Evolutionary conservation across 2,797 vertebrate species (phyloP).

Genomic region (Cuculus canorus): DNA sequence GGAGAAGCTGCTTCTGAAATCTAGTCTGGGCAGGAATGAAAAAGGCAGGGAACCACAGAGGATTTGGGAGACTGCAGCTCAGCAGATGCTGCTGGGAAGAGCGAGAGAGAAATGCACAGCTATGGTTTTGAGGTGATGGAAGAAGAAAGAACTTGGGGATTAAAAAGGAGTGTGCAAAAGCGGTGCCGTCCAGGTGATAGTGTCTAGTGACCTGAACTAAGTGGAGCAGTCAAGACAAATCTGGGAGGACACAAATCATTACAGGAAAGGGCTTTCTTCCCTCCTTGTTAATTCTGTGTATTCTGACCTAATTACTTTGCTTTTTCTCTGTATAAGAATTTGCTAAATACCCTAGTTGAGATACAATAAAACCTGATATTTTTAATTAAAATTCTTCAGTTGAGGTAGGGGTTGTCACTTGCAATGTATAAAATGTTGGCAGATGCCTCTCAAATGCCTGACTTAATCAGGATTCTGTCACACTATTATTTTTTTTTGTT

Average conservation of each 20-base stretch:
- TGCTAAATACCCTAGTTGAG: not conserved
- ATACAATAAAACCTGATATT: not conserved
- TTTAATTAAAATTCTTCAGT: not conserved
- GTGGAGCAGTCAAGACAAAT: not conserved
- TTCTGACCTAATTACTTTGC: not conserved
- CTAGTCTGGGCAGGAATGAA: not conserved
- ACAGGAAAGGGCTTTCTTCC: not conserved
- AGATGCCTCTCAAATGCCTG: not conserved
- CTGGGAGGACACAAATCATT: not conserved
- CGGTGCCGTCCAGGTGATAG: not conserved
- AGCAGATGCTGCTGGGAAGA: not conserved
- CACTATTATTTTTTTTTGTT: rapidly evolving
- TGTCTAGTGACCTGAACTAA: not conserved
- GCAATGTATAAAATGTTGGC: not conserved
- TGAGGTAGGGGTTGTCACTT: not conserved
- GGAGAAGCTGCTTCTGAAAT: not conserved
- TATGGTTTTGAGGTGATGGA: not conserved
- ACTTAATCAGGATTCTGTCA: not conserved
- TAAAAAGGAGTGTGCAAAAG: not conserved
- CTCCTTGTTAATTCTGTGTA: not conserved
- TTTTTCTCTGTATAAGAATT: not conserved
- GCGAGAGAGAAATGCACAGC: not conserved
- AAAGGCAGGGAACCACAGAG: not conserved
- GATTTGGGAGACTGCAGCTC: not conserved
- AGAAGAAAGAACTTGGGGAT: not conserved